Percentiles rank a stretch among this genome's conserved stretches.
phyloP scores from a whole-genome alignment of 2,113 vertebrate genomes.

The Crotophaga sulcirostris region DNA sequence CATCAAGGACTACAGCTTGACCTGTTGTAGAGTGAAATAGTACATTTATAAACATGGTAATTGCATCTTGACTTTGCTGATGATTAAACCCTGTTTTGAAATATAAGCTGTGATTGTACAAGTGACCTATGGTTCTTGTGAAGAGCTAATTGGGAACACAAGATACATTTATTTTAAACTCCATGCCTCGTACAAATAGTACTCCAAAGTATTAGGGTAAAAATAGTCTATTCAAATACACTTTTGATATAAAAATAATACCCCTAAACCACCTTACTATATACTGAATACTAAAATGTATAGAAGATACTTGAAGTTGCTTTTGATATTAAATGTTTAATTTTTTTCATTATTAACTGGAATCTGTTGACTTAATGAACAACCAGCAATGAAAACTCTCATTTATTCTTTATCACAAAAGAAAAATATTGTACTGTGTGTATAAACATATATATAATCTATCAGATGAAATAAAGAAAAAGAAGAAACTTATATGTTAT shows the following conservation, averaged over 20 bases:
- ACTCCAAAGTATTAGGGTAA: constrained; percentile 32
- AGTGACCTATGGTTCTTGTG: constrained; percentile 46
- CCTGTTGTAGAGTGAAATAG: not conserved
- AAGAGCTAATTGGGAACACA: constrained; percentile 2
- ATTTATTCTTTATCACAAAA: constrained; percentile 57
- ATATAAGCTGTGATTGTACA: constrained; percentile 3
- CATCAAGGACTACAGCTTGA: constrained; percentile 6
- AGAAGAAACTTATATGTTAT: constrained; percentile 12
- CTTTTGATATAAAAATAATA: constrained; percentile 54
- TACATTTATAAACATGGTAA: constrained; percentile 24
- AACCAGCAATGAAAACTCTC: constrained; percentile 24
- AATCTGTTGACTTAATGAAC: constrained; percentile 27
- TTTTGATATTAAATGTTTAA: constrained; percentile 57
- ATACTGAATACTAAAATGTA: constrained; percentile 39
- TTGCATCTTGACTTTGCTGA: constrained; percentile 27
- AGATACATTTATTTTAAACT: constrained; percentile 14
- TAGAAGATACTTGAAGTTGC: constrained; percentile 31
- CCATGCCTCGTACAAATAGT: constrained; percentile 39
- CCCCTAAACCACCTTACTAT: constrained; percentile 16
- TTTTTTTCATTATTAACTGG: constrained; percentile 51
- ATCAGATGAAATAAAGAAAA: constrained; percentile 60
- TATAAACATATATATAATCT: constrained; percentile 58
- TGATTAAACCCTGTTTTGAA: constrained; percentile 47
- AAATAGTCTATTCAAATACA: constrained; percentile 52
- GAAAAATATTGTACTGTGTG: constrained; percentile 59